Evolutionary conservation across 1,140 invertebrate genomes (phyloP).

Genomic region (Drosophila hydei): DNA sequence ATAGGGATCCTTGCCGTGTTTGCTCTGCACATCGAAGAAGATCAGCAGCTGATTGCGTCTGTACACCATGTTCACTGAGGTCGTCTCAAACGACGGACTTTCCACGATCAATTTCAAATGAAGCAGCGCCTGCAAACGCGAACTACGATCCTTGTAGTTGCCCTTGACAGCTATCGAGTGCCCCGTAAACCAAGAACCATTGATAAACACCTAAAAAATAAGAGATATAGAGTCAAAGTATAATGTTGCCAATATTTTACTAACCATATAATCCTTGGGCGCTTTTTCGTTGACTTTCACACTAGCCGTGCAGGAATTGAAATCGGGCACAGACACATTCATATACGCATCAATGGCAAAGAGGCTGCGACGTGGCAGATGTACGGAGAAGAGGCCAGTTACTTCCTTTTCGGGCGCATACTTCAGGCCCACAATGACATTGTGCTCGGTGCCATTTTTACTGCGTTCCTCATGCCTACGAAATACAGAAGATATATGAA

Average conservation of each 20-base stretch:
- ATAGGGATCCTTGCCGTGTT: slow-evolving; percentile 78
- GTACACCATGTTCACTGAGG: slow-evolving; percentile 86
- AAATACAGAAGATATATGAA: not conserved
- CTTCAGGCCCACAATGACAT: slow-evolving; percentile 73
- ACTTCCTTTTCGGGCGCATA: slow-evolving; percentile 86
- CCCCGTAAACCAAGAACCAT: slow-evolving; percentile 91
- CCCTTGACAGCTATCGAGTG: slow-evolving; percentile 88
- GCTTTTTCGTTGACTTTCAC: slow-evolving; percentile 86
- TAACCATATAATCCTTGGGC: slow-evolving; percentile 86
- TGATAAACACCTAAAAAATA: slow-evolving; percentile 86
- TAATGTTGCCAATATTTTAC: not conserved
- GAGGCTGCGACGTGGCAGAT: slow-evolving; percentile 85
- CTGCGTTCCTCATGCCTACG: slow-evolving; percentile 75
- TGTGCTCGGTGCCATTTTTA: slow-evolving; percentile 83
- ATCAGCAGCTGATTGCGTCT: slow-evolving; percentile 84
- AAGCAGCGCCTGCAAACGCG: slow-evolving; percentile 86
- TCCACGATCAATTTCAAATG: slow-evolving; percentile 88
- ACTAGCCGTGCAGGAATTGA: slow-evolving; percentile 86
- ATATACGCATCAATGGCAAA: slow-evolving; percentile 86
- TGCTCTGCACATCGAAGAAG: slow-evolving; percentile 67
- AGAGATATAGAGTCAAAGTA: not conserved
- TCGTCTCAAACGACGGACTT: slow-evolving; percentile 89
- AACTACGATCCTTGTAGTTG: slow-evolving; percentile 89
- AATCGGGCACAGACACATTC: slow-evolving; percentile 87
- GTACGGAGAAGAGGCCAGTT: slow-evolving; percentile 84